Percentiles rank a stretch among this genome's conserved stretches.
phyloP scores from a whole-genome alignment of 2,888 invertebrate species.

The Scaptodrosophila latifasciaeformis region DNA sequence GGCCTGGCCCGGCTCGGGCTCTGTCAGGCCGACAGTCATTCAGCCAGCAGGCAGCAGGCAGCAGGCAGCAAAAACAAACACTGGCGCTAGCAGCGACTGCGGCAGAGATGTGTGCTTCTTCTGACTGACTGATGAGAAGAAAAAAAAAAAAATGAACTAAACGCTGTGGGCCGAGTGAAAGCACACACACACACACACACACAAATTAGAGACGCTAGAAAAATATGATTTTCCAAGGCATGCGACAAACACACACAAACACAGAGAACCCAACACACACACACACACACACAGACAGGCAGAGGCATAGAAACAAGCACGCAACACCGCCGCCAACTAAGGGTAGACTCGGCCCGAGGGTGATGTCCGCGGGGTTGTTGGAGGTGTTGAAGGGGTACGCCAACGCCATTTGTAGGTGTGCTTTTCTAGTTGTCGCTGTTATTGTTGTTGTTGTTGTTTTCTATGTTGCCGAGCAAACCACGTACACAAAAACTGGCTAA shows the following conservation, averaged over 20 bases:
- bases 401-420: too few species aligned
- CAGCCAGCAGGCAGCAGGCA: too few species aligned
- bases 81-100: neutral
- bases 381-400: too few species aligned
- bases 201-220: neutral
- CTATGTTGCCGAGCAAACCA: slow-evolving; percentile 5
- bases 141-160: too few species aligned
- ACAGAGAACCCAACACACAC: too few species aligned
- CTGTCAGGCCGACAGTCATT: too few species aligned
- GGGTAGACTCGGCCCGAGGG: neutral
- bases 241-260: slow-evolving; percentile 21
- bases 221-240: slow-evolving; percentile 41
- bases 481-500: slow-evolving; percentile 7
- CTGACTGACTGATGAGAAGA: too few species aligned
- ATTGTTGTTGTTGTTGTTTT: slow-evolving; percentile 2
- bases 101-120: too few species aligned
- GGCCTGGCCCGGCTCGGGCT: neutral
- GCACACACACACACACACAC: neutral
- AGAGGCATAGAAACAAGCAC: slow-evolving; percentile 37
- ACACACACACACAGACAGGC: too few species aligned
- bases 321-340: neutral
- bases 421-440: neutral
- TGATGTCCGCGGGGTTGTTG: neutral
- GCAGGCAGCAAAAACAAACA: too few species aligned
- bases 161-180: too few species aligned